Conservation (phyloP, 2,113 vertebrate species). For the Eonycteris spelaea region DNA sequence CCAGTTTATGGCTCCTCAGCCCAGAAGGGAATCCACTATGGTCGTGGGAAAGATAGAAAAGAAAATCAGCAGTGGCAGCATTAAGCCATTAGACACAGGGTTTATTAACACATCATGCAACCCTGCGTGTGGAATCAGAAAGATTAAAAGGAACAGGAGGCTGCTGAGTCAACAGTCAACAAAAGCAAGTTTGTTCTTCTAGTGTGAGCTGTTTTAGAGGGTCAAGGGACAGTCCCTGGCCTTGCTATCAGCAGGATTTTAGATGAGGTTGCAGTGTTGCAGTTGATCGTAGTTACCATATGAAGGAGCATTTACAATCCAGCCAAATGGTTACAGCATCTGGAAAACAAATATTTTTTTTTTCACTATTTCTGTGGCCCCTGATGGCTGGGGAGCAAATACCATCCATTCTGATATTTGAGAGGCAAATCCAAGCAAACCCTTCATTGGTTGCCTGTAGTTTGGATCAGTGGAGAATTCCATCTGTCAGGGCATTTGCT, state of each 20-base stretch:
- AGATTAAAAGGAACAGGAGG: neutral
- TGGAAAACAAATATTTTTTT: neutral
- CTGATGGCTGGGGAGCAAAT: neutral
- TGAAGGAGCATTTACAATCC: slow-evolving; percentile 22
- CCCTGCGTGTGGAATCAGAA: neutral
- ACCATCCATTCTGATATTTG: slow-evolving; percentile 41
- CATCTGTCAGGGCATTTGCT: slow-evolving; percentile 76
- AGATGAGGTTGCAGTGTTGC: slow-evolving; percentile 18
- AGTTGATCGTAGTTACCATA: slow-evolving; percentile 27
- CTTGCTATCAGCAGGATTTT: slow-evolving; percentile 45
- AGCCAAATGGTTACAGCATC: slow-evolving; percentile 37
- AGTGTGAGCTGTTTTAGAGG: neutral
- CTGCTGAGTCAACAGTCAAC: slow-evolving; percentile 46
- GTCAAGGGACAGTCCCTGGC: neutral
- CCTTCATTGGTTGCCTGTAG: slow-evolving; percentile 62
- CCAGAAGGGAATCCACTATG: neutral
- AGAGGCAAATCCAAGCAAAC: slow-evolving; percentile 51
- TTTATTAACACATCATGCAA: slow-evolving; percentile 8
- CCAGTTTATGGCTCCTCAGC: neutral
- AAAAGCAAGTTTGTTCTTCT: slow-evolving; percentile 14
- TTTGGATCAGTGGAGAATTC: slow-evolving; percentile 75
- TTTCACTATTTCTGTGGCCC: neutral
- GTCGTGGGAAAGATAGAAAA: neutral
- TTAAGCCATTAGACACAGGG: neutral
- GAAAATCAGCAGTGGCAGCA: neutral